These are phyloP conservation scores for Neolamprologus kungweensis DNA, from an alignment of 2,113 vertebrate species.

Conservation along the genomic window DNA sequence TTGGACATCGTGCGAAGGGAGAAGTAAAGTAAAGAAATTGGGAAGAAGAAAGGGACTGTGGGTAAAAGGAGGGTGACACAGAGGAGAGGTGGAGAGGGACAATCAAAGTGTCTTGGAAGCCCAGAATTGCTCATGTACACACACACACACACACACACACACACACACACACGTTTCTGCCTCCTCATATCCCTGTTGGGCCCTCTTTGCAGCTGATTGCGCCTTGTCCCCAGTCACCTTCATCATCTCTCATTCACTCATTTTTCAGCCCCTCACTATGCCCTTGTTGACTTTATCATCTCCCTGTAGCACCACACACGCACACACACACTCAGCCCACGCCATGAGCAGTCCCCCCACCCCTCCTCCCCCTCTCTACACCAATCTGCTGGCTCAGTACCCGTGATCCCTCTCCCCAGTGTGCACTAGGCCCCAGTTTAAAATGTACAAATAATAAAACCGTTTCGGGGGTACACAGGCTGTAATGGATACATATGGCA, in stretches of 20 bases:
- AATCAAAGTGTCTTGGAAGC: slow-evolving; percentile 37
- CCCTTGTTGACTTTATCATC: slow-evolving; percentile 12
- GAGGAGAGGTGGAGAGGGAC: background rate
- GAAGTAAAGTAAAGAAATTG: background rate
- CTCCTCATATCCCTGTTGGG: slow-evolving; percentile 19
- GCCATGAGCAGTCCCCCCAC: background rate
- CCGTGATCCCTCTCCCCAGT: background rate
- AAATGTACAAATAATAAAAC: slow-evolving; percentile 16
- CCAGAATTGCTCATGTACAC: slow-evolving; percentile 15
- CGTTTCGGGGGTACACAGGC: background rate
- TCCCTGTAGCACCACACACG: background rate
- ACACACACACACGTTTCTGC: background rate
- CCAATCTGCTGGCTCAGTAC: slow-evolving; percentile 15
- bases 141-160: background rate
- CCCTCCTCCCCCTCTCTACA: background rate
- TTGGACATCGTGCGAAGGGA: background rate
- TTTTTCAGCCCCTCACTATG: slow-evolving; percentile 43
- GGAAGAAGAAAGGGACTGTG: background rate
- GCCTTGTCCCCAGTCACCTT: slow-evolving; percentile 62
- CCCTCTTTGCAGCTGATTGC: slow-evolving; percentile 55
- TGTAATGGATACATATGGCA: background rate
- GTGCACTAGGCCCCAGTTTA: background rate
- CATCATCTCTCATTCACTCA: slow-evolving; percentile 49
- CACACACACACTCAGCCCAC: background rate
- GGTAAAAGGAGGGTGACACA: background rate